A percentile compares a stretch with the other conserved stretches of the same genome.
These are phyloP conservation scores for Bathynomus jamesi DNA, from an alignment of 1,140 invertebrate species.

Conservation along the genomic window DNA sequence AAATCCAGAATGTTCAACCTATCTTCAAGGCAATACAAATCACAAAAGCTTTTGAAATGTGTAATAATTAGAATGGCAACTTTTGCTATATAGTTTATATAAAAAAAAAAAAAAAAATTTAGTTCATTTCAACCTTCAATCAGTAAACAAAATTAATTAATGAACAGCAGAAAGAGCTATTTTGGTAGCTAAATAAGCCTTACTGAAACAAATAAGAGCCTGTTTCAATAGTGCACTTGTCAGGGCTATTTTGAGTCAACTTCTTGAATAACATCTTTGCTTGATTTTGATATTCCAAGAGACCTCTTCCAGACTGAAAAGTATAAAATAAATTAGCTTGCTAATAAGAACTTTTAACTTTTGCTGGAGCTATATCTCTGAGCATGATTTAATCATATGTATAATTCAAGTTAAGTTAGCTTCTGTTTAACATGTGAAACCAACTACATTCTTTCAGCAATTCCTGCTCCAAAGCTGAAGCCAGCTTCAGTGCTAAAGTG, in stretches of 20 bases:
- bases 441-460: background rate
- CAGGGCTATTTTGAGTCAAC: slow-evolving; percentile 74
- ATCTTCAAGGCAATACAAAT: no score
- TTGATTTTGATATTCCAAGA: slow-evolving; percentile 97
- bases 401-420: background rate
- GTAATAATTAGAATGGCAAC: no score
- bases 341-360: background rate
- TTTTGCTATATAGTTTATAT: no score
- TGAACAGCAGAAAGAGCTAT: no score
- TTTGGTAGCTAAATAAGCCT: no score
- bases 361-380: no score
- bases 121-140: no score
- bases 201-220: slow-evolving; percentile 96
- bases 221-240: slow-evolving; percentile 89
- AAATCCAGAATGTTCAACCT: no score
- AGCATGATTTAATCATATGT: background rate
- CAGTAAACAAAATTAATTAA: no score
- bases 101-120: no score
- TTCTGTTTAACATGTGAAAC: background rate
- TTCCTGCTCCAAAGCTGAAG: background rate
- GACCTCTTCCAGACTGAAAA: slow-evolving; percentile 75
- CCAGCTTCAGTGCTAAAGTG: background rate
- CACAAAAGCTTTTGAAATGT: no score
- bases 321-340: slow-evolving; percentile 33
- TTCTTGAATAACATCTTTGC: slow-evolving; percentile 98